Percentiles rank a stretch among this genome's conserved stretches.
Conservation (phyloP, 1,140 invertebrate species). For the Heterodera schachtii region DNA sequence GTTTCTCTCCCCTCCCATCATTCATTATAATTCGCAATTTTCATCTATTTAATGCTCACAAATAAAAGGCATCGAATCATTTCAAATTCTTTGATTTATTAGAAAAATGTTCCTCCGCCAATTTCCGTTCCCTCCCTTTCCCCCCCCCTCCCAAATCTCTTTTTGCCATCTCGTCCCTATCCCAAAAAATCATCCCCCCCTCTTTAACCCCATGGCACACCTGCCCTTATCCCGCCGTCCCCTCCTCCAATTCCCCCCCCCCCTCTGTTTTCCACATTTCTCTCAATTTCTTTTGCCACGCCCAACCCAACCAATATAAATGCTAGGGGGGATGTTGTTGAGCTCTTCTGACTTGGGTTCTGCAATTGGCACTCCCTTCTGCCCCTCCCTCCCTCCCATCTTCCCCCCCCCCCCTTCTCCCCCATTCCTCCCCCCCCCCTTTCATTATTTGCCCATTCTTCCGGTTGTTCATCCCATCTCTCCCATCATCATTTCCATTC, state of each 20-base stretch:
- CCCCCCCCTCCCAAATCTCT: background rate
- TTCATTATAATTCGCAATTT: too few species aligned
- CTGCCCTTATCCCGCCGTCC: background rate
- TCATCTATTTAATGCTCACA: too few species aligned
- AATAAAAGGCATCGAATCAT: too few species aligned
- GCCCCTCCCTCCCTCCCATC: background rate
- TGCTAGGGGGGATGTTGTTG: background rate
- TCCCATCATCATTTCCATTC: background rate
- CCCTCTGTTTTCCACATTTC: background rate
- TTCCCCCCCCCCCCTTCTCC: background rate
- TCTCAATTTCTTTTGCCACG: background rate
- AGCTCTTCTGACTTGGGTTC: slow-evolving; percentile 5
- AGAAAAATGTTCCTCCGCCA: too few species aligned
- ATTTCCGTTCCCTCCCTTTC: background rate
- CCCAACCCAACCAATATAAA: background rate
- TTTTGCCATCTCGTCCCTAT: background rate
- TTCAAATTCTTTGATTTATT: too few species aligned
- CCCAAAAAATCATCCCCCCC: background rate
- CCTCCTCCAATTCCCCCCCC: background rate
- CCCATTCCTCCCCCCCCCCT: background rate
- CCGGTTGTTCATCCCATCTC: background rate
- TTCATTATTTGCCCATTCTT: background rate
- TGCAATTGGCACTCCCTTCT: slow-evolving; percentile 7
- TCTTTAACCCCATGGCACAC: background rate
- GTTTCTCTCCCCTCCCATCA: too few species aligned